Conservation (phyloP, 2,888 invertebrate species). For the Drosophila prolongata region DNA sequence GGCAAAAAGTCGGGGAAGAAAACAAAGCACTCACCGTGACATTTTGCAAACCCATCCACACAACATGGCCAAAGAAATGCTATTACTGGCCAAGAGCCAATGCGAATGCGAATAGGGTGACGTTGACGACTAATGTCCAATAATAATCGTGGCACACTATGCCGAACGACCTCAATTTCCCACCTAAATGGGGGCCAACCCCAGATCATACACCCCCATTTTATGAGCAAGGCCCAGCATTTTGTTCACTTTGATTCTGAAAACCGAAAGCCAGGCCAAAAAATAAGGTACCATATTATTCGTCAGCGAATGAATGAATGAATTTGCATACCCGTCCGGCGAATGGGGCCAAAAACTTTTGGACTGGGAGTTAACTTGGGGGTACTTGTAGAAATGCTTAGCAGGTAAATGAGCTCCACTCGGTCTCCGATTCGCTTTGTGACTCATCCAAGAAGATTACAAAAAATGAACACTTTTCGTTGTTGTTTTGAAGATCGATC, state of each 20-base stretch:
- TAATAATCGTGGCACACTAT: slow-evolving; percentile 71
- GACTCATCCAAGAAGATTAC: slow-evolving; percentile 38
- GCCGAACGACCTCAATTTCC: slow-evolving; percentile 70
- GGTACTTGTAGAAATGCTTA: slow-evolving; percentile 38
- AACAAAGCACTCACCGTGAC: slow-evolving; percentile 69
- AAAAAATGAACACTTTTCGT: slow-evolving; percentile 29
- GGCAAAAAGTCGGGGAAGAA: slow-evolving; percentile 22
- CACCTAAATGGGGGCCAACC: slow-evolving; percentile 17
- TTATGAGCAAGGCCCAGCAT: neutral
- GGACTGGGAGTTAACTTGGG: neutral
- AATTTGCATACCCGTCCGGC: slow-evolving; percentile 34
- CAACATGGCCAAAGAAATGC: slow-evolving; percentile 61
- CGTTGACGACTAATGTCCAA: slow-evolving; percentile 50
- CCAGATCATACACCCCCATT: slow-evolving; percentile 20
- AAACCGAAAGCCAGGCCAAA: slow-evolving; percentile 22
- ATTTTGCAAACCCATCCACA: slow-evolving; percentile 50
- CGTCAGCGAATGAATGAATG: slow-evolving; percentile 11
- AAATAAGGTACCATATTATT: slow-evolving; percentile 5
- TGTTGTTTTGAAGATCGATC: slow-evolving; percentile 28
- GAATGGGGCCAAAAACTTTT: slow-evolving; percentile 20
- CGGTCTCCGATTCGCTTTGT: slow-evolving; percentile 14
- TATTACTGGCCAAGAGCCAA: slow-evolving; percentile 63
- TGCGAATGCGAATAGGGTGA: slow-evolving; percentile 37
- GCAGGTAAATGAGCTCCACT: slow-evolving; percentile 63
- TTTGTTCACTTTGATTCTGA: slow-evolving; percentile 31